These are phyloP conservation scores for Brachyopa scutellaris DNA, from an alignment of 2,888 invertebrate genomes.

Conservation along the genomic window DNA sequence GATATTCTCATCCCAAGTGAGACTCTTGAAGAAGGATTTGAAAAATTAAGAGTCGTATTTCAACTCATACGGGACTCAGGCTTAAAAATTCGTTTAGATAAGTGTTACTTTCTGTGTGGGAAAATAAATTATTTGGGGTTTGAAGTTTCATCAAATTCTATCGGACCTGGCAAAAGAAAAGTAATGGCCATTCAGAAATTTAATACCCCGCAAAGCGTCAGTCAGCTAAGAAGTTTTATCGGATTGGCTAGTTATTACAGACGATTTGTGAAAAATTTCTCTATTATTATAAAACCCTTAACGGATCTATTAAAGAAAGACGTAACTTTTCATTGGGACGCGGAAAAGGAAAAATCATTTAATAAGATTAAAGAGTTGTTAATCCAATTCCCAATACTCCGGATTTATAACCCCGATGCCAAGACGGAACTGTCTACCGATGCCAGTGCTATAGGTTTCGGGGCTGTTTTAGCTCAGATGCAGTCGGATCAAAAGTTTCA, in stretches of 20 bases:
- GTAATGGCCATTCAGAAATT: background rate
- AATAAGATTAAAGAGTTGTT: background rate
- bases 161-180: background rate
- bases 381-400: background rate
- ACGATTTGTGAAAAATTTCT: background rate
- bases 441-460: background rate
- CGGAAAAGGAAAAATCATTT: background rate
- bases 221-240: background rate
- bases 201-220: background rate
- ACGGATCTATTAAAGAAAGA: background rate
- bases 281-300: background rate
- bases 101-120: background rate
- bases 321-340: background rate
- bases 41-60: no score
- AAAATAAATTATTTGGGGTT: background rate
- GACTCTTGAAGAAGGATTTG: background rate
- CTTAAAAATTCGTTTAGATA: constrained; percentile 1
- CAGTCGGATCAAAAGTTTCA: background rate
- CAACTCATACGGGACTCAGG: background rate
- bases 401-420: background rate
- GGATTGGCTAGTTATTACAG: no score
- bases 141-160: background rate
- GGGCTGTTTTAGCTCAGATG: background rate
- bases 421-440: background rate
- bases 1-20: background rate